A percentile compares a stretch with the other conserved stretches of the same genome.
Conservation (phyloP, 2,888 invertebrate species). For the Cryptocephalus primarius region DNA sequence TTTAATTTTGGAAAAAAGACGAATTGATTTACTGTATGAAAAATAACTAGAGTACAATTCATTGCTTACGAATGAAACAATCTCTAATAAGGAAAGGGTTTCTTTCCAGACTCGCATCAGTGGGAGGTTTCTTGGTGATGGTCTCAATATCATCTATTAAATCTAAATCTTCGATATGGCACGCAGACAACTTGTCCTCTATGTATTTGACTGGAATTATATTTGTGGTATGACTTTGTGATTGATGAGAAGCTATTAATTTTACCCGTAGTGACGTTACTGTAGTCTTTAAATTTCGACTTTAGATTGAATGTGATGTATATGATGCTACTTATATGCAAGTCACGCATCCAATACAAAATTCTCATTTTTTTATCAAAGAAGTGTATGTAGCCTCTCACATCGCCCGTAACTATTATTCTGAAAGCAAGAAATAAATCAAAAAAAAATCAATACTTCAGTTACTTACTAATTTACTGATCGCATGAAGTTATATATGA, state of each 20-base stretch:
- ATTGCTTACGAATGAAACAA: constrained; percentile 46
- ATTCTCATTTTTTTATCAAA: constrained; percentile 47
- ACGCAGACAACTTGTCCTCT: constrained; percentile 7
- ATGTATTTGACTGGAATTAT: neutral
- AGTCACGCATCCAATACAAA: constrained; percentile 45
- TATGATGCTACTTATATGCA: constrained; percentile 38
- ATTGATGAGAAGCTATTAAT: too few species aligned
- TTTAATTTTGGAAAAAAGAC: too few species aligned
- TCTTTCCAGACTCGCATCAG: constrained; percentile 41
- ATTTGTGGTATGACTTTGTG: too few species aligned
- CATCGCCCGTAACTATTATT: constrained; percentile 42
- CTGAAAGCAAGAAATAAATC: constrained; percentile 13
- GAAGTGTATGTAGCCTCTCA: constrained; percentile 44
- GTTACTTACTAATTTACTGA: too few species aligned
- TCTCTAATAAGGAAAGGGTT: constrained; percentile 44
- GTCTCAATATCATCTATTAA: neutral
- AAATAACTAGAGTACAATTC: neutral
- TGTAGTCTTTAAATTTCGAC: constrained; percentile 10
- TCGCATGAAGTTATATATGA: neutral
- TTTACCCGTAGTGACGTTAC: too few species aligned
- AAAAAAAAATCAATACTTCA: too few species aligned
- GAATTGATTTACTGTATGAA: too few species aligned
- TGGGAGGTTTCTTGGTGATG: constrained; percentile 27
- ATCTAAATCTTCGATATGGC: constrained; percentile 26
- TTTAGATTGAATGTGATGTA: constrained; percentile 42